These are phyloP conservation scores for Periophthalmus magnuspinnatus DNA, from an alignment of 2,797 vertebrate genomes.

Conservation along the genomic window DNA sequence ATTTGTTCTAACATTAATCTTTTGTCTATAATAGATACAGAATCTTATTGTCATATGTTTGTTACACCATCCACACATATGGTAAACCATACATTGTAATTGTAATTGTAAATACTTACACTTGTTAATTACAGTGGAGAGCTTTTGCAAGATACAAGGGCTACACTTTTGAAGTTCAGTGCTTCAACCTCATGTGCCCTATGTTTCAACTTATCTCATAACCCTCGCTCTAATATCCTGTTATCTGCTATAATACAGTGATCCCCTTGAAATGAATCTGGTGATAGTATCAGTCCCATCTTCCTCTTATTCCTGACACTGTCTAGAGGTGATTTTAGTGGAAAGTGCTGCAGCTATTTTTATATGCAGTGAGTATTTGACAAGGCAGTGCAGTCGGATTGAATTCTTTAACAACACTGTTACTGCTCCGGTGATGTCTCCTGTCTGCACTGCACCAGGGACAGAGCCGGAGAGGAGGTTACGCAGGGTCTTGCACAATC, in stretches of 20 bases:
- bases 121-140: too few relatives aligned
- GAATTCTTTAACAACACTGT: slow-evolving; percentile 11
- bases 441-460: slow-evolving; percentile 28
- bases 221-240: not conserved
- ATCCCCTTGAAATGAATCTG: slow-evolving; percentile 23
- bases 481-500: slow-evolving; percentile 11
- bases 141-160: too few relatives aligned
- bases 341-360: slow-evolving; percentile 23
- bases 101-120: too few relatives aligned
- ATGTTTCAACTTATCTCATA: slow-evolving; percentile 4
- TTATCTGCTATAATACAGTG: slow-evolving; percentile 5
- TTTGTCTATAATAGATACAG: too few relatives aligned
- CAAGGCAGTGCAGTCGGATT: slow-evolving; percentile 3
- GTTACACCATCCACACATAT: too few relatives aligned
- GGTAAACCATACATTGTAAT: too few relatives aligned
- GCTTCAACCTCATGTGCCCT: not conserved
- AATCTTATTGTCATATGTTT: too few relatives aligned
- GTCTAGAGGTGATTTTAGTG: slow-evolving; percentile 10
- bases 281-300: slow-evolving; percentile 13
- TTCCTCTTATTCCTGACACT: not conserved
- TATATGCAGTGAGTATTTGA: slow-evolving; percentile 12
- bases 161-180: not conserved
- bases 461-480: slow-evolving; percentile 22
- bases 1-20: too few relatives aligned
- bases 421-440: slow-evolving; percentile 8